Evolutionary conservation across 2,113 vertebrate genomes (phyloP), one percentile per base, ranked within the genome.

Genomic region (Sarotherodon lohbergeri): DNA sequence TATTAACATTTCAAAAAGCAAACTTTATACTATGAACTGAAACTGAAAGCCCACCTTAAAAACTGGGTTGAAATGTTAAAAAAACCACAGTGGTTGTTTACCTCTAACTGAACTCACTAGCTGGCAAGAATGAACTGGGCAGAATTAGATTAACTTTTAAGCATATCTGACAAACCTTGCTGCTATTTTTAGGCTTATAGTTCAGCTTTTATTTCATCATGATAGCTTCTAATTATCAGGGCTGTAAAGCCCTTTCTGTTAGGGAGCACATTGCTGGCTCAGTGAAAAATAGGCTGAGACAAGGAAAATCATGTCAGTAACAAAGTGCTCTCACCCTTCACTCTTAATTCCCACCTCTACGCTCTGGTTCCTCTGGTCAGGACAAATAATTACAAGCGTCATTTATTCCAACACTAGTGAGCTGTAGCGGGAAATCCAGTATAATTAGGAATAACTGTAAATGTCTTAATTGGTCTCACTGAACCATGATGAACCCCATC

Each of bases 361-460:
- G 76, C 89, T 91, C 89, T 81, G 76, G 39, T 92, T 93, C 82
- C 82, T 78, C 82, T 24, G 68, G 85, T 88, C 88, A 83, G 63
- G 61, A 91, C 79, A 82, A 86, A 89, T 87, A 85, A 92, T 88
- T 78, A 89, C 88, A 86, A 61, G 66, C 79, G 4, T 83, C 63
- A 91, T 81, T 92, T 84, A 87, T 90, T 87, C 84, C 68, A 41
- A 81, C 89, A 89, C 90, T 43, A 24, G 46, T 76, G 43, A 22
- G 56, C 55, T 80, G 66, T 84, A 68, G 86, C 7, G 29, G 55
- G 81, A 85, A 87, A 90, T 50, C 57, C 55, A 39, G 11, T 17
- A 54, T 59, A 89, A 85, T 88, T 55, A 80, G 39, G n/a, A 89
- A 80, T 83, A 83, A 91, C 86, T 86, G 46, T 81, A 85, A 89